A percentile compares a stretch with the other conserved stretches of the same genome.
Conservation (phyloP, 53 echinoderm and acorn worm species). For the Antedon mediterranea region DNA sequence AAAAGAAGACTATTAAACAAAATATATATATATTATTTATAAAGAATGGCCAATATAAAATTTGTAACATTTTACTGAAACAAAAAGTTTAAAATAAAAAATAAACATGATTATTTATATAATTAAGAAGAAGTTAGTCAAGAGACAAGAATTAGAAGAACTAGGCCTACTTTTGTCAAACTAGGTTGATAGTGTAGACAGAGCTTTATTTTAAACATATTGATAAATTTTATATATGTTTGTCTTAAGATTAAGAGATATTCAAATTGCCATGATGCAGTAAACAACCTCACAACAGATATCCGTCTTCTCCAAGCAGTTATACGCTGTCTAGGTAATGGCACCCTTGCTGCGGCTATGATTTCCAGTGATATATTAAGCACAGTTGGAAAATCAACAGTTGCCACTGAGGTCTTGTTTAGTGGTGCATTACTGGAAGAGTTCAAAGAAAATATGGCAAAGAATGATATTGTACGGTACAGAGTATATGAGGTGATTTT, state of each 20-base stretch:
- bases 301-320: slow-evolving; percentile 17
- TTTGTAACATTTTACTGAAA: too few species aligned
- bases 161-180: too few species aligned
- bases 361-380: slow-evolving; percentile 26
- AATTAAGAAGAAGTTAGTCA: too few species aligned
- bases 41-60: too few species aligned
- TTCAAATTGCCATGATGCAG: slow-evolving; percentile 4
- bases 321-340: slow-evolving; percentile 36
- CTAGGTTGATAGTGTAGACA: too few species aligned
- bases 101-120: too few species aligned
- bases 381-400: slow-evolving; percentile 15
- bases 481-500: slow-evolving; percentile 53
- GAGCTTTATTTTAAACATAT: not conserved
- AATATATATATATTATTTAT: too few species aligned
- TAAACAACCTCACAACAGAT: slow-evolving; percentile 11
- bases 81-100: too few species aligned
- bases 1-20: too few species aligned
- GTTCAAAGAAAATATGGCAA: slow-evolving; percentile 25
- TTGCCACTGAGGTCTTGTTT: slow-evolving; percentile 23
- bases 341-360: slow-evolving; percentile 32
- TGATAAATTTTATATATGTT: not conserved
- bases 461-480: slow-evolving; percentile 43
- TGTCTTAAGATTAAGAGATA: slow-evolving; percentile 1
- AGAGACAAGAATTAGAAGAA: too few species aligned
- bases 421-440: slow-evolving; percentile 13